phyloP scores from a whole-genome alignment of 2,888 invertebrate species.

The Strigamia maritima region DNA sequence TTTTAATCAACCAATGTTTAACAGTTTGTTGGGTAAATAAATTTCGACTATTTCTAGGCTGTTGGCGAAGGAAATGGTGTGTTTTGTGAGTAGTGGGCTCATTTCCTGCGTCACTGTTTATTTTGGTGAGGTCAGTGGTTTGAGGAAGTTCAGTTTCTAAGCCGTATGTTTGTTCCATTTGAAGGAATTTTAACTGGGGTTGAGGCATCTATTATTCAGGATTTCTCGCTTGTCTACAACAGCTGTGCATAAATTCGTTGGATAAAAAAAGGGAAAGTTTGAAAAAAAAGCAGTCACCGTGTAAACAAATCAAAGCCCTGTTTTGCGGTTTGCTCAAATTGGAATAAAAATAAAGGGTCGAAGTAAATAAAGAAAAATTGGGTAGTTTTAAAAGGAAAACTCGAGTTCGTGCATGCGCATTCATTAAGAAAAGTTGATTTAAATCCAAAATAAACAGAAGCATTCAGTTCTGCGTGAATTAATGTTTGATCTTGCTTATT shows the following conservation, averaged over 20 bases:
- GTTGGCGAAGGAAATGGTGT: background rate
- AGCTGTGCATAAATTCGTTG: background rate
- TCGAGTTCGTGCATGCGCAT: background rate
- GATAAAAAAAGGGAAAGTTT: background rate
- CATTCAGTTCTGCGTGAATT: background rate
- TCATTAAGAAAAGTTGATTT: background rate
- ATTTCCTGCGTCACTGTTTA: conserved; percentile 11
- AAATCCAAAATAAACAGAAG: background rate
- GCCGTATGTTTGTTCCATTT: background rate
- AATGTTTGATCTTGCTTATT: background rate
- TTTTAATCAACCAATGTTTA: background rate
- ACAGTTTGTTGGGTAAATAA: background rate
- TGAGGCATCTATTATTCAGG: background rate
- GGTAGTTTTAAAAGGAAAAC: background rate
- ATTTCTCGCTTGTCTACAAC: background rate
- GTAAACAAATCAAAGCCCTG: background rate
- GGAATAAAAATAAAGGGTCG: background rate
- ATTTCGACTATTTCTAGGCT: background rate
- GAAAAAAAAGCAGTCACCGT: background rate
- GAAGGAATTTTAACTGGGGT: background rate
- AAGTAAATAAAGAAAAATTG: background rate
- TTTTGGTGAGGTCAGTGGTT: conserved; percentile 22
- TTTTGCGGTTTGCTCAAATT: background rate
- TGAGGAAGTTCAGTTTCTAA: conserved; percentile 11
- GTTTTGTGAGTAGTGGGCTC: conserved; percentile 15